Conservation (phyloP, 2,797 vertebrate species). For the Phalanger gymnotis region DNA sequence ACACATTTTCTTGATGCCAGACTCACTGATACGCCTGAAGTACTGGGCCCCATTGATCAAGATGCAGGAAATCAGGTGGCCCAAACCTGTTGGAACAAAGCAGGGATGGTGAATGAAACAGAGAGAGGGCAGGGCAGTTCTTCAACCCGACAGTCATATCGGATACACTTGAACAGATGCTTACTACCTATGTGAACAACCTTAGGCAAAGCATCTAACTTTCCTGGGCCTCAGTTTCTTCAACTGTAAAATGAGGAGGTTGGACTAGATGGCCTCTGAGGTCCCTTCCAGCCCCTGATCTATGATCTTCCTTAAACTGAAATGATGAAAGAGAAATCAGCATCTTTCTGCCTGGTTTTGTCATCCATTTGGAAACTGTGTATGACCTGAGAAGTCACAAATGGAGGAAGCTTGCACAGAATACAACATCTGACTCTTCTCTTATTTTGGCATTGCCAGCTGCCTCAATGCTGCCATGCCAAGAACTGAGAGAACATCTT, state of each 20-base stretch:
- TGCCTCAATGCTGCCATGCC: background rate
- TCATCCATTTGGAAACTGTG: background rate
- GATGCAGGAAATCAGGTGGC: conserved; percentile 98
- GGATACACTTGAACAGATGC: rapidly evolving
- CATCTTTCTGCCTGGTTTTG: background rate
- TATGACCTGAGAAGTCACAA: background rate
- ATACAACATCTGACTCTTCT: background rate
- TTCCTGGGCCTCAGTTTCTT: background rate
- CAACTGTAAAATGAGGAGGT: background rate
- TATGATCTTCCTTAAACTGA: background rate
- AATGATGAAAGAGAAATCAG: background rate
- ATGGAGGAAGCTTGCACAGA: background rate
- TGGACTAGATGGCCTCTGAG: background rate
- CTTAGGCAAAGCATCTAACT: background rate
- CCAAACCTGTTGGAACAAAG: conserved; percentile 88
- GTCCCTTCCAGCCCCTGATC: background rate
- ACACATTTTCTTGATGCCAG: conserved; percentile 99
- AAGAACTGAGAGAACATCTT: conserved; percentile 5
- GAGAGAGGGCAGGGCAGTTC: background rate
- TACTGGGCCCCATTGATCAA: conserved; percentile 98
- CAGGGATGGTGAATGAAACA: background rate
- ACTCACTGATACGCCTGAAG: conserved; percentile 98
- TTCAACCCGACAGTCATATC: background rate
- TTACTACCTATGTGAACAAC: background rate
- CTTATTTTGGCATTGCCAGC: too few species aligned